Evolutionary conservation across 2,797 vertebrate genomes (phyloP), one percentile per base, ranked within the genome.

Genomic region (Paguma larvata): DNA sequence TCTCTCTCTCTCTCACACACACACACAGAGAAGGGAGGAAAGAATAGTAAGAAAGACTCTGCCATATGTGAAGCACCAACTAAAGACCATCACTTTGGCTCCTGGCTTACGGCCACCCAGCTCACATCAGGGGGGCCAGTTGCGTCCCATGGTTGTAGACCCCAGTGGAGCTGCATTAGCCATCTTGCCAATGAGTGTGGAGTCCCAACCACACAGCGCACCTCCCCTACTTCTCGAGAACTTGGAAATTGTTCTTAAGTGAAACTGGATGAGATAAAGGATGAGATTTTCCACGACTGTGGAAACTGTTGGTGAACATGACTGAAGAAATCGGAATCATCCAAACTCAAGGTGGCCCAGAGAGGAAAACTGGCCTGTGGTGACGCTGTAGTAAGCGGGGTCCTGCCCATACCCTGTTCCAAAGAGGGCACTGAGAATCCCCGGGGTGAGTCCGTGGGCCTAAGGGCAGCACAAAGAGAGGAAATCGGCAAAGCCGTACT

Each of bases 161-260:
- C 2, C n/a, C 34, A 32, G 18, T 2, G 51, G 32, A 53, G 14
- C 2, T 38, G 11, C n/a, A 21, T 59, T n/a, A 9, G 21, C 19
- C 75, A 16, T 46, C 11, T 80, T 23, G 19, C 19, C 51, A 6
- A 0, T 1, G 25, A 34, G 0, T 16, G 4, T 51, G 30, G n/a
- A 70, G 46, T 51, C 38, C 38, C 51, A 65, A 1, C 30, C 46
- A 1, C 19, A 14, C 2, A 41, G 15, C 2, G 4, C 2, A 3
- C 12, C 48, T 41, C 15, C 19, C n/a, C 0, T 0, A 15, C 0
- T 16, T 8, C 4, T 67, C 0, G 0, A 68, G 38, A 85, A 85
- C 46, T 8, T 48, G 23, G n/a, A 59, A 59, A 84, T 5, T 32
- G 9, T 68, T 46, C 89, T 93, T 70, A 23, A 77, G n/a, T 56